Evolutionary conservation across 2,797 vertebrate genomes (phyloP).

Genomic region (Choloepus didactylus): DNA sequence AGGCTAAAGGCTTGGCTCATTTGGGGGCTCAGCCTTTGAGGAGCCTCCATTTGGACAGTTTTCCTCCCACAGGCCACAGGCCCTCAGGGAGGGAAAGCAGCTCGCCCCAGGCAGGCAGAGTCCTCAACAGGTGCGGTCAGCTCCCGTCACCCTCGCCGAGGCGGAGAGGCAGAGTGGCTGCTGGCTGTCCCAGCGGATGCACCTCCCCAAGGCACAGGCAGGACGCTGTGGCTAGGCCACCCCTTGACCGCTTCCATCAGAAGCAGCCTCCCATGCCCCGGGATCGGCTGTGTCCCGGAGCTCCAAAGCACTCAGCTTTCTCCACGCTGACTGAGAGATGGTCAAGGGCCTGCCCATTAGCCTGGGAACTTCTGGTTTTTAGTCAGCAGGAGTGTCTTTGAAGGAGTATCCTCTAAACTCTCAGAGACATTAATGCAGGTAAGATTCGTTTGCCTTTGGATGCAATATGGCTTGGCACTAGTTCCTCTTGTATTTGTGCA

Average conservation of each 20-base stretch:
- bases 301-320: not conserved
- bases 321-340: not conserved
- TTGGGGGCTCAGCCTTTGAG: not conserved
- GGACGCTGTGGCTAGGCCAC: not conserved
- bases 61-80: not conserved
- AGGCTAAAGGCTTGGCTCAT: not conserved
- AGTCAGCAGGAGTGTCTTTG: not conserved
- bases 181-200: not conserved
- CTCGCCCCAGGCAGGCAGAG: not conserved
- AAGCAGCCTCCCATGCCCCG: not conserved
- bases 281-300: not conserved
- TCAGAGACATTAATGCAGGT: not conserved
- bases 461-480: not conserved
- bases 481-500: not conserved
- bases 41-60: not conserved
- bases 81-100: not conserved
- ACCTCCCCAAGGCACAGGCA: not conserved
- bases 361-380: not conserved
- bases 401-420: not conserved
- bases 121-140: not conserved
- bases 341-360: not conserved
- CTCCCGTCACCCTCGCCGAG: not conserved
- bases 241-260: not conserved
- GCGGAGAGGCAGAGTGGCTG: too few relatives aligned
- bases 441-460: not conserved